Base-by-base conservation (phyloP, 1,140 invertebrate species). In the Chelonus insularis region DNA sequence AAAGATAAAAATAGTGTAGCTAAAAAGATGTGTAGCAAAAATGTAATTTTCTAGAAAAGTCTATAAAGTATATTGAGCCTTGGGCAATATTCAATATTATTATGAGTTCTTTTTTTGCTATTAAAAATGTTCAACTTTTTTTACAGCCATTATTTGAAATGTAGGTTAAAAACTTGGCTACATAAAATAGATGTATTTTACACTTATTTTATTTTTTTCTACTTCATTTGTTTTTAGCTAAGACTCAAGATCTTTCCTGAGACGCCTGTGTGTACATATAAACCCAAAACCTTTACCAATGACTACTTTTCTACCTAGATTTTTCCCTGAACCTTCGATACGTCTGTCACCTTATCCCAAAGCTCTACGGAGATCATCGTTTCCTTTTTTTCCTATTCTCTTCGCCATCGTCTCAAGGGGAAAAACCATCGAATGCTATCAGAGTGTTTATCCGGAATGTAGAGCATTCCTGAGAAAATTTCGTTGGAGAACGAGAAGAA, bases 311-410 rank as follows among this genome's bases (percentile, higher is more conserved):
- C 29, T 43, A 4, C 55, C 39, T 29, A 57, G 37, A 45, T 14
- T 41, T 23, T 50, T 20, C 52, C 23, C n/a, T 11, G 55, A 23
- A 43, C 23, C 55, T 45, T 32, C 23, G 55, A 67, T 63, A 60
- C 61, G 57, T 59, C 57, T 62, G 52, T 63, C 65, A 65, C 60
- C 52, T 70, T 66, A 67, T 41, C 66, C 62, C 58, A 50, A 51
- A 68, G 60, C 55, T 66, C 62, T 58, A 66, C 62, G 62, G 61
- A 62, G 66, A 69, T 69, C 62, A 57, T 57, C 37, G 55, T 45
- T 45, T 41, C 39, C 39, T 43, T 57, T 57, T 23, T 45, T 37
- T 32, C 21, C 21, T n/a, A n/a, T 50, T 25, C 11, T 29, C 14
- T 45, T 45, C 14, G 16, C 12, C 6, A 45, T 9, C 16, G 4